Conservation (phyloP, 2,888 invertebrate species). For the Melipona bicolor region DNA sequence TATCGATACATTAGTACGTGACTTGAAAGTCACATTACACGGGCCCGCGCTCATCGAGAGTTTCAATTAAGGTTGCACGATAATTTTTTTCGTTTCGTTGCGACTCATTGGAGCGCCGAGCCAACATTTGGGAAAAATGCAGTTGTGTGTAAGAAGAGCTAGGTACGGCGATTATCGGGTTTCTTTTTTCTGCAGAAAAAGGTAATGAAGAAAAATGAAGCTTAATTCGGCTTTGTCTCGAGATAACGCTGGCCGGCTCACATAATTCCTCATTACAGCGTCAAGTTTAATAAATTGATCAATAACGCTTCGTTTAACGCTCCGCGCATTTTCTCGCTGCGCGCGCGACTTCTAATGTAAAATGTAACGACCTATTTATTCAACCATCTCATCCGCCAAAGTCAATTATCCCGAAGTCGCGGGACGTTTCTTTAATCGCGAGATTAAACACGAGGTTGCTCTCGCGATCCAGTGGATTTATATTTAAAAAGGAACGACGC, state of each 20-base stretch:
- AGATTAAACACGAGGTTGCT: no score
- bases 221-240: neutral
- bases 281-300: constrained; percentile 3
- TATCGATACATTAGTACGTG: no score
- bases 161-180: neutral
- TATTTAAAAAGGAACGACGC: no score
- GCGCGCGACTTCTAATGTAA: neutral
- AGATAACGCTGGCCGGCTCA: neutral
- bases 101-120: neutral
- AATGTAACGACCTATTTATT: neutral
- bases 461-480: no score
- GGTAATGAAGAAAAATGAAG: neutral
- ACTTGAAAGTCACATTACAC: no score
- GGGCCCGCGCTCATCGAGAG: no score
- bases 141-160: neutral
- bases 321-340: neutral
- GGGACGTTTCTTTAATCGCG: neutral
- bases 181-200: neutral
- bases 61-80: neutral
- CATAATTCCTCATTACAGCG: constrained; percentile 8
- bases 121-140: no score
- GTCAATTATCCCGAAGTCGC: no score
- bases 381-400: no score
- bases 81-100: neutral
- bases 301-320: neutral